phyloP scores from a whole-genome alignment of 2,797 vertebrate species.

The Myotis vivesi region DNA sequence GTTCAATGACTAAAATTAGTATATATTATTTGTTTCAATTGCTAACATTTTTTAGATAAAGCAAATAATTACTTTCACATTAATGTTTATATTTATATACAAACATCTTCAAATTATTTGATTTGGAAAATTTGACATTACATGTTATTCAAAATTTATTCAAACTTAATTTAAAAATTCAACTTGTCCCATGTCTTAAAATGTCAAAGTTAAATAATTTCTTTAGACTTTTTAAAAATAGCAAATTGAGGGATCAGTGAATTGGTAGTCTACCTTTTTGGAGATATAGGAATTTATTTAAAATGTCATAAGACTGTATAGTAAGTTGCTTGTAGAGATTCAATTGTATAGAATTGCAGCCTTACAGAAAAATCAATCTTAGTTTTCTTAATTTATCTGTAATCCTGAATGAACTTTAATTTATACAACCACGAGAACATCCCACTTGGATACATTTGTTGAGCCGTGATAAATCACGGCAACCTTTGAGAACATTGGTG shows the following conservation, averaged over 20 bases:
- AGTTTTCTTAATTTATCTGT: slow-evolving; percentile 23
- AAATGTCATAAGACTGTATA: background rate
- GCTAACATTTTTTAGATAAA: background rate
- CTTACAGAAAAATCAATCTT: background rate
- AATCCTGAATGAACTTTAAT: slow-evolving; percentile 52
- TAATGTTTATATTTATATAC: slow-evolving; percentile 8
- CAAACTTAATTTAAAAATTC: slow-evolving; percentile 47
- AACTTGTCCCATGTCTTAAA: background rate
- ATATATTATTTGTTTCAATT: background rate
- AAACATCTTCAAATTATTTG: background rate
- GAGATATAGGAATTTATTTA: background rate
- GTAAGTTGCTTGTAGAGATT: background rate
- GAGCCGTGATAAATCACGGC: background rate
- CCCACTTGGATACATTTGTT: background rate
- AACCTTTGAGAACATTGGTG: background rate
- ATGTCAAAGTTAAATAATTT: background rate
- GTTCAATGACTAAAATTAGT: background rate
- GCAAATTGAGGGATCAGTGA: background rate
- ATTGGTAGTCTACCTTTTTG: background rate
- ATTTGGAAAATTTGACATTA: background rate
- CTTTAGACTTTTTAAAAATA: background rate
- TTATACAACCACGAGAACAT: background rate
- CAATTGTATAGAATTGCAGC: background rate
- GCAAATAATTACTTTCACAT: background rate
- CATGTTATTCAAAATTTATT: background rate